These are phyloP conservation scores for Nomada fucata DNA, from an alignment of 2,888 invertebrate genomes.

Conservation along the genomic window DNA sequence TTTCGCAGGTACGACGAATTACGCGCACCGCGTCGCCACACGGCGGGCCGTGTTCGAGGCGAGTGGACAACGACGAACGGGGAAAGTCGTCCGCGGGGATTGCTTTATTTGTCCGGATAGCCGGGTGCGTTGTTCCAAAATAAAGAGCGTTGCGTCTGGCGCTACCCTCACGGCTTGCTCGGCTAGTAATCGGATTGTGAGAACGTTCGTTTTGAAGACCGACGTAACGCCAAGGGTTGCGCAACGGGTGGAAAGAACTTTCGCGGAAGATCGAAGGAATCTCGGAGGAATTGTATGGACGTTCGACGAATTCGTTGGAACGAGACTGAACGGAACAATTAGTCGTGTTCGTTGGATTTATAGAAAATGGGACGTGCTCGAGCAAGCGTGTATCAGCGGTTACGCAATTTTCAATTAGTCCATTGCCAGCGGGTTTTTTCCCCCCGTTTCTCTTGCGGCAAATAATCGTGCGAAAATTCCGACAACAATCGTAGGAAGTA, in stretches of 20 bases:
- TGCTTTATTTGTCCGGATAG: background rate
- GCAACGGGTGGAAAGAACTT: too few species aligned
- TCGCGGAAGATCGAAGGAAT: too few species aligned
- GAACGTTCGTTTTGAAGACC: background rate
- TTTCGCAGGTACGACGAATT: background rate
- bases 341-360: slow-evolving; percentile 4
- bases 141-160: background rate
- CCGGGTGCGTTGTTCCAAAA: background rate
- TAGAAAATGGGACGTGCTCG: slow-evolving; percentile 65
- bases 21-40: background rate
- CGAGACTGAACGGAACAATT: background rate
- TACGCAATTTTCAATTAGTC: slow-evolving; percentile 66
- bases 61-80: background rate
- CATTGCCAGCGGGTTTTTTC: slow-evolving; percentile 52
- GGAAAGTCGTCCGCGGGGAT: slow-evolving; percentile 17
- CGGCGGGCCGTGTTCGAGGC: slow-evolving; percentile 4
- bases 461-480: slow-evolving; percentile 69
- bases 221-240: background rate
- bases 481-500: slow-evolving; percentile 70
- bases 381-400: slow-evolving; percentile 42
- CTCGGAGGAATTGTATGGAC: background rate
- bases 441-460: slow-evolving; percentile 38
- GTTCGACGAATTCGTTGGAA: background rate
- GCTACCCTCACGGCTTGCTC: background rate
- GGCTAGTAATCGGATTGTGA: too few species aligned